phyloP scores from a whole-genome alignment of 2,113 vertebrate genomes.

The Pavo muticus region DNA sequence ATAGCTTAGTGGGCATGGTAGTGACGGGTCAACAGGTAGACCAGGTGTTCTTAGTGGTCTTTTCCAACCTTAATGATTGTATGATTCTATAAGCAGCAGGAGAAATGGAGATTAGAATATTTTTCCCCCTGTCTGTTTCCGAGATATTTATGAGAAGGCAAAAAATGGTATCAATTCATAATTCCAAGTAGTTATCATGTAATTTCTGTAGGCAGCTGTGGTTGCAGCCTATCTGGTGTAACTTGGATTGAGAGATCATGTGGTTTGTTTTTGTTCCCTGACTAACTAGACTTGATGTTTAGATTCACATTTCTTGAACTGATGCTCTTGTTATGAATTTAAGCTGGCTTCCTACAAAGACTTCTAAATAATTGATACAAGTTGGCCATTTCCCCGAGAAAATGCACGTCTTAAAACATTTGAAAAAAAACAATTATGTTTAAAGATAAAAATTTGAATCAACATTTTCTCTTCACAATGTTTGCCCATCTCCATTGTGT shows the following conservation, averaged over 20 bases:
- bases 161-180: not conserved
- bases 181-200: not conserved
- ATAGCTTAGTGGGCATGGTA: no score
- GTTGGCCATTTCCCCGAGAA: constrained; percentile 22
- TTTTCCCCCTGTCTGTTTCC: not conserved
- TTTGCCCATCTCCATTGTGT: constrained; percentile 5
- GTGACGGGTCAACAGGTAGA: no score
- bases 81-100: not conserved
- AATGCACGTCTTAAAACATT: constrained; percentile 44
- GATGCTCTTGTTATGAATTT: constrained; percentile 34
- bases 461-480: not conserved
- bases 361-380: constrained; percentile 51
- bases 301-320: constrained; percentile 16
- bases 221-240: not conserved
- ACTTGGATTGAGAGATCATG: not conserved
- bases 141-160: not conserved
- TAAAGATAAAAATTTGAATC: constrained; percentile 27
- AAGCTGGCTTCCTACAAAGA: not conserved
- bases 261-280: constrained; percentile 4
- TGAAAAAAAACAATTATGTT: not conserved
- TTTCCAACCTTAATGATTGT: no score
- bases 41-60: no score
- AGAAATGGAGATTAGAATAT: not conserved
- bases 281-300: not conserved
- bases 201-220: not conserved